A percentile compares a stretch with the other conserved stretches of the same genome.
phyloP scores from a whole-genome alignment of 2,797 vertebrate genomes.

The Telmatherina bonti region DNA sequence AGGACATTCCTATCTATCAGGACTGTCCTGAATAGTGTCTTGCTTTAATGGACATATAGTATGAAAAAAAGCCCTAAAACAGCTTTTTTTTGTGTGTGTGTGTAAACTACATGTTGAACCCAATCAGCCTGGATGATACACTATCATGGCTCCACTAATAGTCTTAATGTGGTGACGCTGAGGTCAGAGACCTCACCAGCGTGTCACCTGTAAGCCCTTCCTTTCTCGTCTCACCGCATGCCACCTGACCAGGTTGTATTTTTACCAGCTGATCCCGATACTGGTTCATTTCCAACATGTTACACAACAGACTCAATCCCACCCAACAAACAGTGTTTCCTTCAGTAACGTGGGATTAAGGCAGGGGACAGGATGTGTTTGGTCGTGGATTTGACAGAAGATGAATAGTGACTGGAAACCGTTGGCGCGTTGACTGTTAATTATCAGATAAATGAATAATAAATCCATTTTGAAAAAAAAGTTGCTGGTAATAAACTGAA shows the following conservation, averaged over 20 bases:
- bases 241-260: conserved; percentile 23
- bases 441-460: no score
- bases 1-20: background rate
- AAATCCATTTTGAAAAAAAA: no score
- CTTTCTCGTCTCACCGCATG: conserved; percentile 31
- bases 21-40: no score
- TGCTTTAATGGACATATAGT: background rate
- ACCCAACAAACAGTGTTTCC: background rate
- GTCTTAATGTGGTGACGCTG: conserved; percentile 42
- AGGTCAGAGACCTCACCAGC: conserved; percentile 39
- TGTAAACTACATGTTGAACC: no score
- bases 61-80: no score
- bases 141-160: conserved; percentile 48
- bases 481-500: no score
- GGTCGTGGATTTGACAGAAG: no score
- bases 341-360: background rate
- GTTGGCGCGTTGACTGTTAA: no score
- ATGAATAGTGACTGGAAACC: no score
- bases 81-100: no score
- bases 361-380: no score
- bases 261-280: conserved; percentile 24
- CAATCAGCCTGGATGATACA: conserved; percentile 10
- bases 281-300: conserved; percentile 45
- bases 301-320: conserved; percentile 40
- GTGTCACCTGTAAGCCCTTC: conserved; percentile 58